phyloP scores from a whole-genome alignment of 2,888 invertebrate genomes.

The Hydrotaea diabolus region DNA sequence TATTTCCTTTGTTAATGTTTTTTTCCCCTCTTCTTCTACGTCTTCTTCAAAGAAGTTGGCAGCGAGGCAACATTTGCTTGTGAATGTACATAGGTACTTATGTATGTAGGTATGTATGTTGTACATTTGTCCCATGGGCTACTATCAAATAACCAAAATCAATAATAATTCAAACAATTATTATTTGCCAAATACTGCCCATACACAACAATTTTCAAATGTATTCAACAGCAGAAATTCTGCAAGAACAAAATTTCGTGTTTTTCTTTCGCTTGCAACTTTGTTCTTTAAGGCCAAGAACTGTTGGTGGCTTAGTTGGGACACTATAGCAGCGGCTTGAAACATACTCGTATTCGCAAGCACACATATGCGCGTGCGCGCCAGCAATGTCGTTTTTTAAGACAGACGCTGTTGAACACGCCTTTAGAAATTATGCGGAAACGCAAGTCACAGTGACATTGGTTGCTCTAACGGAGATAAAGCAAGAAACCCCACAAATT shows the following conservation, averaged over 20 bases:
- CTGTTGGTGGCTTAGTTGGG: constrained; percentile 6
- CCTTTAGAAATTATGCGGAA: constrained; percentile 67
- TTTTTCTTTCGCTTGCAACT: constrained; percentile 37
- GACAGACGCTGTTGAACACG: constrained; percentile 59
- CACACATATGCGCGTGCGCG: constrained; percentile 10
- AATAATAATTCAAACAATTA: constrained; percentile 69
- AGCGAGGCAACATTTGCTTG: neutral
- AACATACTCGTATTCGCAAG: neutral
- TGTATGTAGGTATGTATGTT: constrained; percentile 38
- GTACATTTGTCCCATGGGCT: constrained; percentile 66
- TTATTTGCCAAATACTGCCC: constrained; percentile 65
- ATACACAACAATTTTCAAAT: constrained; percentile 46
- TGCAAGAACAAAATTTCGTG: neutral
- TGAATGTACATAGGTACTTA: neutral
- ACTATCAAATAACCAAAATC: constrained; percentile 68
- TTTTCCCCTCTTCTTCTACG: too few relatives aligned
- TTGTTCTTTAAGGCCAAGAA: constrained; percentile 22
- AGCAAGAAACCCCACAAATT: constrained; percentile 62
- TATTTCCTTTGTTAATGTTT: constrained; percentile 65
- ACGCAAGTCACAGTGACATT: constrained; percentile 67
- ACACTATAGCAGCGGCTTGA: constrained; percentile 43
- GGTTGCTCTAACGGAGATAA: constrained; percentile 64
- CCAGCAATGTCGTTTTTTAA: neutral
- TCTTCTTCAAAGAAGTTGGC: too few relatives aligned
- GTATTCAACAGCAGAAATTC: neutral